A percentile compares a stretch with the other conserved stretches of the same genome.
Conservation (phyloP, 2,888 invertebrate genomes). For the Branchipolynoe longqiensis region DNA sequence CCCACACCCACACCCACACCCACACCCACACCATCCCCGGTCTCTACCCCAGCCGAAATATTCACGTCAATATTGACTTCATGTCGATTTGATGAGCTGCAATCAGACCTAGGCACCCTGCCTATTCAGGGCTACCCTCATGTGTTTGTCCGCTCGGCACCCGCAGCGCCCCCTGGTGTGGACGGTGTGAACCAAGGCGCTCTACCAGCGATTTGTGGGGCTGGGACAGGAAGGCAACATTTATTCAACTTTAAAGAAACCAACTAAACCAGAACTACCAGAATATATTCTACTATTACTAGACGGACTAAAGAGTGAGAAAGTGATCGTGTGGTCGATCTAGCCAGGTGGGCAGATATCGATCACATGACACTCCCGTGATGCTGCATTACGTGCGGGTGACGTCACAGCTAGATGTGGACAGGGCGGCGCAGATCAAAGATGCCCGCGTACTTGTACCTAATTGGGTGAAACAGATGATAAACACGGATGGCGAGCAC, state of each 20-base stretch:
- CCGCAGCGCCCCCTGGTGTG: neutral
- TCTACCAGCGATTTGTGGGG: too few relatives aligned
- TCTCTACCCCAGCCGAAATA: neutral
- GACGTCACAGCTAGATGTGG: constrained; percentile 29
- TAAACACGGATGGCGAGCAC: constrained; percentile 16
- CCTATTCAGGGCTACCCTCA: neutral
- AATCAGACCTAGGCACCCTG: constrained; percentile 24
- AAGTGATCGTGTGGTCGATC: too few relatives aligned
- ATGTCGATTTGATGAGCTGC: constrained; percentile 17
- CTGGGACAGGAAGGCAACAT: too few relatives aligned
- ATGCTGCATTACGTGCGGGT: neutral
- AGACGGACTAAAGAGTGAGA: too few relatives aligned
- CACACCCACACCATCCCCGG: neutral
- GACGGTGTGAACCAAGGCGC: too few relatives aligned
- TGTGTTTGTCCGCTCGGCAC: neutral
- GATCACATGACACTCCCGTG: constrained; percentile 15
- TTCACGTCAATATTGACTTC: neutral
- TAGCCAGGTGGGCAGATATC: too few relatives aligned
- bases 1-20: neutral
- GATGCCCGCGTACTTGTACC: neutral
- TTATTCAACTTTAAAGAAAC: too few relatives aligned
- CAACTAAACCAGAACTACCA: too few relatives aligned
- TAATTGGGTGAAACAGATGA: constrained; percentile 18
- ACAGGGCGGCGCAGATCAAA: constrained; percentile 20
- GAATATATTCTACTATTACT: too few relatives aligned